phyloP scores from a whole-genome alignment of 2,888 invertebrate species.

The Acanthococcus lagerstroemiae region DNA sequence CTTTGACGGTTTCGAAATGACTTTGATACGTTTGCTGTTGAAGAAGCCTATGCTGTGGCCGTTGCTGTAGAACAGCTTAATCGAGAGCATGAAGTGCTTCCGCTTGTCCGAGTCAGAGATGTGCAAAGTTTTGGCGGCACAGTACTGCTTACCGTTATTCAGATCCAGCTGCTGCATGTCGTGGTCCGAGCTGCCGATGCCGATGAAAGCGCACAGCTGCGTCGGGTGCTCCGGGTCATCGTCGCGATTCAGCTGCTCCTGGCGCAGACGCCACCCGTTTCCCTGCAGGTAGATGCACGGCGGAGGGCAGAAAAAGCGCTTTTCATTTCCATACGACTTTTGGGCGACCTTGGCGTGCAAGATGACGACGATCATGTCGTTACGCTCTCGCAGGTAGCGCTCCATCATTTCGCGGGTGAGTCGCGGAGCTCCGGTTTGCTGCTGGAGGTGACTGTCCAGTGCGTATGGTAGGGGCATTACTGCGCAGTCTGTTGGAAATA shows the following conservation, averaged over 20 bases:
- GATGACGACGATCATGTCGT: conserved; percentile 93
- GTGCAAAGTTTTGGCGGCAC: conserved; percentile 97
- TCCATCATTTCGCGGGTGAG: conserved; percentile 91
- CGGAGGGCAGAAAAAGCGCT: conserved; percentile 98
- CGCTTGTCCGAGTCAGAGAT: conserved; percentile 98
- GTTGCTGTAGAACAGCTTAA: conserved; percentile 98
- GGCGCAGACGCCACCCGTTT: conserved; percentile 94
- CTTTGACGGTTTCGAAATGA: conserved; percentile 98
- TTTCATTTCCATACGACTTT: conserved; percentile 99
- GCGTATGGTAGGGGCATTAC: conserved; percentile 69
- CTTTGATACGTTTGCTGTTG: conserved; percentile 97
- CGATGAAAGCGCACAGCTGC: conserved; percentile 95
- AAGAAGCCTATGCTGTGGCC: conserved; percentile 98
- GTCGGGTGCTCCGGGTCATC: conserved; percentile 55
- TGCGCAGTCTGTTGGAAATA: background rate
- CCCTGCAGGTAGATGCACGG: conserved; percentile 97
- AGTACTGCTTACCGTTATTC: conserved; percentile 95
- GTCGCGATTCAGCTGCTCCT: conserved; percentile 83
- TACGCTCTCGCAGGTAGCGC: conserved; percentile 83
- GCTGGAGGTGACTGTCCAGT: conserved; percentile 37
- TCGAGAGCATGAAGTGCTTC: conserved; percentile 98
- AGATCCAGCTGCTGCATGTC: conserved; percentile 98
- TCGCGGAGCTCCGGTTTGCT: conserved; percentile 44
- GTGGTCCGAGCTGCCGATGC: conserved; percentile 95
- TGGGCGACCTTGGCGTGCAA: conserved; percentile 99